Percentiles rank a stretch among this genome's conserved stretches.
phyloP scores from a whole-genome alignment of 2,113 vertebrate genomes.

The Carassius carassius region DNA sequence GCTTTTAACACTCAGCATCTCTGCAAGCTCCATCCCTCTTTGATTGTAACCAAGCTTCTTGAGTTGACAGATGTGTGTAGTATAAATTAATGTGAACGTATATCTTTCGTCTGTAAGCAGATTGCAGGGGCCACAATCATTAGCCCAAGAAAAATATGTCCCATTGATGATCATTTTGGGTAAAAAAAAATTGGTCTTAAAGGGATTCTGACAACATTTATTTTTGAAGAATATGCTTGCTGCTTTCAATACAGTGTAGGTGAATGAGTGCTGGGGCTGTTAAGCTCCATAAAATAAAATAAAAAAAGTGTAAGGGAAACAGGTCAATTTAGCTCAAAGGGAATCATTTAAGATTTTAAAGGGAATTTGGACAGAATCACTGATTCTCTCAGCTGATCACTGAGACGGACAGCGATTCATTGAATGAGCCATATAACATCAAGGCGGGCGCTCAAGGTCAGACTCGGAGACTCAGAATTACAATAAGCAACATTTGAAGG shows the following conservation, averaged over 20 bases:
- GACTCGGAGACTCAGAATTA: no score
- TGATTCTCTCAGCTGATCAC: no score
- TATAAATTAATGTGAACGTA: conserved; percentile 8
- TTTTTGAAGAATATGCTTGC: neutral
- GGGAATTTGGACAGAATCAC: no score
- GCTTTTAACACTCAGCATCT: conserved; percentile 4
- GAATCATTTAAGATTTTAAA: no score
- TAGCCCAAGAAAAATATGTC: neutral
- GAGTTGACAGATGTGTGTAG: conserved; percentile 11
- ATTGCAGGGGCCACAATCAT: neutral
- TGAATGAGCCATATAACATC: no score
- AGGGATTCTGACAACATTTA: neutral
- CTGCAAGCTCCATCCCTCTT: conserved; percentile 2
- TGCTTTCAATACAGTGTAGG: neutral
- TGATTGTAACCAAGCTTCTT: neutral
- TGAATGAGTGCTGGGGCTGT: neutral
- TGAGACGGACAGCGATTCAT: no score
- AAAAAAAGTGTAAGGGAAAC: no score
- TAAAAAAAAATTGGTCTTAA: neutral
- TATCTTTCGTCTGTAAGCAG: neutral
- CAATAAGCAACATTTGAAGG: no score
- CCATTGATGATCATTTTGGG: neutral
- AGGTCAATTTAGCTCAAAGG: no score
- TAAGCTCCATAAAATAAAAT: neutral
- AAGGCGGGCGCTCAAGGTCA: no score